These are phyloP conservation scores for Ondatra zibethicus DNA, from an alignment of 2,113 vertebrate species.

Conservation along the genomic window DNA sequence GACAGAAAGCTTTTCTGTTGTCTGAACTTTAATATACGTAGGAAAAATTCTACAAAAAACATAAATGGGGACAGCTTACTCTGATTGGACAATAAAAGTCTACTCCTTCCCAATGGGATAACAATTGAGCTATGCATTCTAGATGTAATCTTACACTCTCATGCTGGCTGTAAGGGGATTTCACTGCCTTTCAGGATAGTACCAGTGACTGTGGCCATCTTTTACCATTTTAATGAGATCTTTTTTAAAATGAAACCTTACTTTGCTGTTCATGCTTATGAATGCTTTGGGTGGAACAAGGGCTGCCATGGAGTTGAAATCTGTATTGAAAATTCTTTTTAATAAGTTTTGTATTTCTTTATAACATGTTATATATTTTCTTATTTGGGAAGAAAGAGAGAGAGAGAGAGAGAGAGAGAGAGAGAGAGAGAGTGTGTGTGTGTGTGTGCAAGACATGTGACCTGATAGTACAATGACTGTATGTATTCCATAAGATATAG, in stretches of 20 bases:
- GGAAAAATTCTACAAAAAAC: not conserved
- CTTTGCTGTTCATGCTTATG: not conserved
- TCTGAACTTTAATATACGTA: not conserved
- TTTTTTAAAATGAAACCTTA: not conserved
- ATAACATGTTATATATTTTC: not conserved
- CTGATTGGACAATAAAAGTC: not conserved
- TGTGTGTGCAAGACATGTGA: not conserved
- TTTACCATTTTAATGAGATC: not conserved
- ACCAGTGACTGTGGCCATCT: not conserved
- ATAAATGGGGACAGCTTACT: too few relatives aligned
- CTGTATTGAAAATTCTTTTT: not conserved
- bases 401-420: too few relatives aligned
- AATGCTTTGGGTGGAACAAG: not conserved
- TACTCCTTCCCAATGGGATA: not conserved
- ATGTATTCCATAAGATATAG: not conserved
- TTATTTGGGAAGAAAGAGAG: not conserved
- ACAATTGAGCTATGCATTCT: not conserved
- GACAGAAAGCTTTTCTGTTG: not conserved
- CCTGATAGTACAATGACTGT: not conserved
- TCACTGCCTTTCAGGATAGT: not conserved
- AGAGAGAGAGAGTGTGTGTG: not conserved
- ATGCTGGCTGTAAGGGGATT: not conserved
- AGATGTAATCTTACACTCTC: not conserved
- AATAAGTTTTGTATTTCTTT: not conserved
- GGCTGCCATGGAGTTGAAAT: not conserved